phyloP scores from a whole-genome alignment of 2,797 vertebrate genomes.

The Gallirallus australis region DNA sequence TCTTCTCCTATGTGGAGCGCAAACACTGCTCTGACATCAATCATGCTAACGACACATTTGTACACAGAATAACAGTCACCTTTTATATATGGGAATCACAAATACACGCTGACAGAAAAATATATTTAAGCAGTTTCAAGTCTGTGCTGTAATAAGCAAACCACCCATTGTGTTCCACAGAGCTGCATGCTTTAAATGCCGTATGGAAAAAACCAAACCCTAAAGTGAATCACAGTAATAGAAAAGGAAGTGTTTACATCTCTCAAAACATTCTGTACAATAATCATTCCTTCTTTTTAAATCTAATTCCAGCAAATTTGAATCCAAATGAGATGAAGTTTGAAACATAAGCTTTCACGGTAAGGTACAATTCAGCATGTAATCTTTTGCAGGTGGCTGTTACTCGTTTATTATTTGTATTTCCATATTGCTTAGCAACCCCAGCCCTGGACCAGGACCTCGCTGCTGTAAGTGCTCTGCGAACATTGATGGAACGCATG shows the following conservation, averaged over 20 bases:
- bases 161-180: constrained; percentile 33
- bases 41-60: constrained; percentile 11
- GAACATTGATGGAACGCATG: neutral
- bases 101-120: constrained; percentile 13
- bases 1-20: neutral
- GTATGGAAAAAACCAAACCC: neutral
- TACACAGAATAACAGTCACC: neutral
- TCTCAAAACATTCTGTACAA: neutral
- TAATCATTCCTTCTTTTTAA: constrained; percentile 20
- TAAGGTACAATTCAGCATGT: constrained; percentile 15
- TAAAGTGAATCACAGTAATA: constrained; percentile 13
- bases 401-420: constrained; percentile 59
- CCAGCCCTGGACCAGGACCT: constrained; percentile 32
- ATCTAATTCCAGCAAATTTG: constrained; percentile 18
- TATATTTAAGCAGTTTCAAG: neutral
- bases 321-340: constrained; percentile 35
- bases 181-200: neutral
- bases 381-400: constrained; percentile 63
- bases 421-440: constrained; percentile 72
- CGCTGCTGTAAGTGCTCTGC: neutral
- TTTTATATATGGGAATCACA: constrained; percentile 38
- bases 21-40: constrained; percentile 24
- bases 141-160: constrained; percentile 16
- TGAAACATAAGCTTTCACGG: neutral
- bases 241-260: constrained; percentile 30